A percentile compares a stretch with the other conserved stretches of the same genome.
These are phyloP conservation scores for Pachyrhynchus sulphureomaculatus DNA, from an alignment of 1,140 invertebrate species.

Conservation along the genomic window DNA sequence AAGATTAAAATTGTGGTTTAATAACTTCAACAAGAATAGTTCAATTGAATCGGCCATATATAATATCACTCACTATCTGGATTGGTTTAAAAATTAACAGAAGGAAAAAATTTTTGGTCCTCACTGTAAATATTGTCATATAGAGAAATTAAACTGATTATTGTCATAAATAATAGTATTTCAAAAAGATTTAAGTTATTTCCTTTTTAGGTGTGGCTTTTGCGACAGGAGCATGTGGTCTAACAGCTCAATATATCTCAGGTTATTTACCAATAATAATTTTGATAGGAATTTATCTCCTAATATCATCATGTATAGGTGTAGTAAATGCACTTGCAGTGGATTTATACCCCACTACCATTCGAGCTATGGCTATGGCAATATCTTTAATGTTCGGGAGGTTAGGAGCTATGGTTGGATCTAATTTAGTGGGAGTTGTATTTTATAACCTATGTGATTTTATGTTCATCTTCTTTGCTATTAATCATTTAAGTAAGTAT, in stretches of 20 bases:
- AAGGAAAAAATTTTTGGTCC: too few species aligned
- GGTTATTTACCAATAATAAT: constrained; percentile 35
- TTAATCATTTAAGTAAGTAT: constrained; percentile 52
- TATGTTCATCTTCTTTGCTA: constrained; percentile 53
- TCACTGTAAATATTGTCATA: too few species aligned
- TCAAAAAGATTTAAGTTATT: too few species aligned
- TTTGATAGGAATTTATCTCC: constrained; percentile 42
- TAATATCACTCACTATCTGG: too few species aligned
- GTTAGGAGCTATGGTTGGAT: constrained; percentile 55
- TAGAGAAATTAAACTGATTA: too few species aligned
- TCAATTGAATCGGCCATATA: too few species aligned
- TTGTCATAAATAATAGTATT: too few species aligned
- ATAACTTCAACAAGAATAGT: too few species aligned
- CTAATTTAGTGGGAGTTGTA: constrained; percentile 53
- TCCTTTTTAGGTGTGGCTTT: constrained; percentile 19
- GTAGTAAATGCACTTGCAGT: constrained; percentile 48
- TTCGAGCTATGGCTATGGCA: constrained; percentile 58
- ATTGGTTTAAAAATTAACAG: too few species aligned
- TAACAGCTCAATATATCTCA: constrained; percentile 36
- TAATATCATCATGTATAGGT: constrained; percentile 42
- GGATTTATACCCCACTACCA: constrained; percentile 49
- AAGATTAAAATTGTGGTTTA: too few species aligned
- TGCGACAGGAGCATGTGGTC: constrained; percentile 29
- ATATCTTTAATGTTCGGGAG: constrained; percentile 59
- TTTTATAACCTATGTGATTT: constrained; percentile 55